phyloP scores from a whole-genome alignment of 2,888 invertebrate genomes.

The Agrilus cyanescens region DNA sequence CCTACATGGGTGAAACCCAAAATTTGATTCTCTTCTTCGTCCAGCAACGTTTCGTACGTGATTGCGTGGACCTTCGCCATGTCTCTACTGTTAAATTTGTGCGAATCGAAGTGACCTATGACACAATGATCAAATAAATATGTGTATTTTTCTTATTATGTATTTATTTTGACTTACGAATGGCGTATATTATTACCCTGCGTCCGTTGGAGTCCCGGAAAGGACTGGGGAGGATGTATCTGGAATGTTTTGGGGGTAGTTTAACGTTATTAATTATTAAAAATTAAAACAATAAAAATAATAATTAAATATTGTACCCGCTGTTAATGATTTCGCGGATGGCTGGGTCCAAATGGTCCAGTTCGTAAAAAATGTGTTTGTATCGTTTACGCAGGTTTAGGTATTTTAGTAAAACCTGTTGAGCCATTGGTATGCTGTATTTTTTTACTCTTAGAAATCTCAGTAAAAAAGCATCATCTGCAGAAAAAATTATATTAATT shows the following conservation, averaged over 20 bases:
- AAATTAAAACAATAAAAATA: slow-evolving; percentile 1
- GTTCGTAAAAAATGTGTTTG: slow-evolving; percentile 47
- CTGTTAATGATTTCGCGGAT: slow-evolving; percentile 51
- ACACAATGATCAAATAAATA: not conserved
- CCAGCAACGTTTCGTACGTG: slow-evolving; percentile 63
- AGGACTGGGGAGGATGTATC: slow-evolving; percentile 65
- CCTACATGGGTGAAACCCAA: slow-evolving; percentile 64
- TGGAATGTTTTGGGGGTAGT: slow-evolving; percentile 26
- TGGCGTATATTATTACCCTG: slow-evolving; percentile 49
- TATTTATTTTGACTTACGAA: slow-evolving; percentile 7
- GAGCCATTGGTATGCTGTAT: slow-evolving; percentile 67
- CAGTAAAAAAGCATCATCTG: slow-evolving; percentile 62
- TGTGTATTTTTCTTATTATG: not conserved
- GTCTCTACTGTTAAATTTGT: slow-evolving; percentile 52
- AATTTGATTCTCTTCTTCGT: slow-evolving; percentile 65
- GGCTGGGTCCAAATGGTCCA: slow-evolving; percentile 52
- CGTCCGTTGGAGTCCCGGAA: slow-evolving; percentile 60
- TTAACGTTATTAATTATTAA: not conserved
- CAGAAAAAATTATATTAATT: slow-evolving; percentile 21
- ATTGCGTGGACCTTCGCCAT: slow-evolving; percentile 58
- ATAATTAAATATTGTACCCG: slow-evolving; percentile 40
- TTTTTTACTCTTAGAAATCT: slow-evolving; percentile 67
- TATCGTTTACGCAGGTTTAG: slow-evolving; percentile 60
- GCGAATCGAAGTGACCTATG: slow-evolving; percentile 38
- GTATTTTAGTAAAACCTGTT: slow-evolving; percentile 67